Conservation (phyloP, 2,888 invertebrate genomes). For the Ophraella communa region DNA sequence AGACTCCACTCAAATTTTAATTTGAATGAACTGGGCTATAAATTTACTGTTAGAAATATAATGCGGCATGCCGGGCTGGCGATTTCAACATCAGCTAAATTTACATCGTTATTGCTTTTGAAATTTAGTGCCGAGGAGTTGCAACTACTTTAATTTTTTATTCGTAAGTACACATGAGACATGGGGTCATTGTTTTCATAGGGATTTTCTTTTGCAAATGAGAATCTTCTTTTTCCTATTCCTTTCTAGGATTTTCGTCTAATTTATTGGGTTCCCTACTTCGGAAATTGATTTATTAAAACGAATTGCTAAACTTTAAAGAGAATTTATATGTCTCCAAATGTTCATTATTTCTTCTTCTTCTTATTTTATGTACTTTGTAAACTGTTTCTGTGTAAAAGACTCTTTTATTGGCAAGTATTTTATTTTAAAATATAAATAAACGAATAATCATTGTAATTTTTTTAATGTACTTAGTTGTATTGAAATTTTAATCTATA, state of each 20-base stretch:
- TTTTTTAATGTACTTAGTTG: too few relatives aligned
- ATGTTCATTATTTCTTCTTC: neutral
- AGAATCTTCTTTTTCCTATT: conserved; percentile 5
- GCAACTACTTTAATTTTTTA: conserved; percentile 40
- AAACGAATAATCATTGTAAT: too few relatives aligned
- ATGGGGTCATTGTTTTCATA: conserved; percentile 24
- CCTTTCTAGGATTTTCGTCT: neutral
- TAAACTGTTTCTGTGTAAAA: too few relatives aligned
- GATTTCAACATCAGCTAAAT: conserved; percentile 57
- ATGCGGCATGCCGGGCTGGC: conserved; percentile 56
- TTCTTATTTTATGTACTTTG: neutral
- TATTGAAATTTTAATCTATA: too few relatives aligned
- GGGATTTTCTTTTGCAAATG: conserved; percentile 21
- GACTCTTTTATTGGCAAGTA: too few relatives aligned
- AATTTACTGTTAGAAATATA: conserved; percentile 57
- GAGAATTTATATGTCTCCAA: neutral
- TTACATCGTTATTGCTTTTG: conserved; percentile 60
- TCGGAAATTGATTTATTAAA: neutral
- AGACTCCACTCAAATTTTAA: conserved; percentile 58
- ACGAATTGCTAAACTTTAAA: neutral
- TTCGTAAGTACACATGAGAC: conserved; percentile 25
- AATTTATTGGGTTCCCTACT: neutral
- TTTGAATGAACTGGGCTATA: conserved; percentile 57
- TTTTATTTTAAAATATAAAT: too few relatives aligned
- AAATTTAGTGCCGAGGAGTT: conserved; percentile 54